Evolutionary conservation across 2,888 invertebrate species (phyloP).

Genomic region (Lasioglossum zephyrum): DNA sequence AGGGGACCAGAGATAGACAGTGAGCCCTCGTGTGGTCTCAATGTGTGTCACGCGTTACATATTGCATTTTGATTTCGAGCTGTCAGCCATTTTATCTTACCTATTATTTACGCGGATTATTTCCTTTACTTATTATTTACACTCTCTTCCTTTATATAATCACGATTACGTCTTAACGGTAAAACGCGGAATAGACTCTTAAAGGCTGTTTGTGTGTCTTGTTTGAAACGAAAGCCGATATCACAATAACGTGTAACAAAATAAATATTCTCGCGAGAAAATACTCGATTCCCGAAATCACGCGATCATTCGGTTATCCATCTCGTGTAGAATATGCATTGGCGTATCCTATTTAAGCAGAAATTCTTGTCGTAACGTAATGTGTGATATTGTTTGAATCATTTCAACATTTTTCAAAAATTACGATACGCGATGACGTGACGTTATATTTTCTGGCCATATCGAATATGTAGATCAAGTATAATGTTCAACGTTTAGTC

Average conservation of each 20-base stretch:
- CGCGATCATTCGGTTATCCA: background rate
- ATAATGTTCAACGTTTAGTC: background rate
- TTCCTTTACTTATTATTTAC: slow-evolving; percentile 52
- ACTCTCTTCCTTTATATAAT: slow-evolving; percentile 41
- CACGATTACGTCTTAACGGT: slow-evolving; percentile 58
- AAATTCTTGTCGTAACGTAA: background rate
- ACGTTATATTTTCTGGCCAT: background rate
- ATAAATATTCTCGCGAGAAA: slow-evolving; percentile 31
- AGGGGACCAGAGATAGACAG: slow-evolving; percentile 60
- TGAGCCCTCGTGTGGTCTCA: slow-evolving; percentile 54
- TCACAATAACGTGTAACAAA: slow-evolving; percentile 45
- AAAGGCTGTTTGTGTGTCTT: slow-evolving; percentile 38
- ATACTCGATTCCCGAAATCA: slow-evolving; percentile 10
- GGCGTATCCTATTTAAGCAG: background rate
- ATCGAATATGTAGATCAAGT: background rate
- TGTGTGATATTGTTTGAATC: background rate
- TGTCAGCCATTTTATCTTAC: slow-evolving; percentile 76
- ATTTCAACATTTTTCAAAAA: background rate
- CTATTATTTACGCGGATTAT: slow-evolving; percentile 40
- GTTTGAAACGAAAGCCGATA: slow-evolving; percentile 38
- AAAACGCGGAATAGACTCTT: slow-evolving; percentile 44
- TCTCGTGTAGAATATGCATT: background rate
- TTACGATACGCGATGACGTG: background rate
- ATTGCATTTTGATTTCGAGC: slow-evolving; percentile 80
- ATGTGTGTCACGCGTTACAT: slow-evolving; percentile 67